These are phyloP conservation scores for Arvicanthis niloticus DNA, from an alignment of 2,113 vertebrate genomes.

Conservation along the genomic window DNA sequence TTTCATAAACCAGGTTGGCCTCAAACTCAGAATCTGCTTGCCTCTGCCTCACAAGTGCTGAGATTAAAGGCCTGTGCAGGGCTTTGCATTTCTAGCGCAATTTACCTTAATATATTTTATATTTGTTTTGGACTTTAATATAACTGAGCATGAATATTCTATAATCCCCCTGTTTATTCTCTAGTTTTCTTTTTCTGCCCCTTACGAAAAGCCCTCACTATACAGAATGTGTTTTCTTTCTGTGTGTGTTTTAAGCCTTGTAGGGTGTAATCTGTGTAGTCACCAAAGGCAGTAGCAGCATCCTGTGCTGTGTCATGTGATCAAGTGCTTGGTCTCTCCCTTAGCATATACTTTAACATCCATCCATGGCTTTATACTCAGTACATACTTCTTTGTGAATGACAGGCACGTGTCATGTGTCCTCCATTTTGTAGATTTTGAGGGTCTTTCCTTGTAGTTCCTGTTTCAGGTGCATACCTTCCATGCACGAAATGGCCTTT, in stretches of 20 bases:
- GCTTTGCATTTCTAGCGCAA: not conserved
- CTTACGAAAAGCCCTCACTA: not conserved
- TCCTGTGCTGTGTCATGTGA: not conserved
- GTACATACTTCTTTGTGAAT: slow-evolving; percentile 5
- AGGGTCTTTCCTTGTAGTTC: not conserved
- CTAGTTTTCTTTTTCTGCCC: not conserved
- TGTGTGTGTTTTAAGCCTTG: slow-evolving; percentile 36
- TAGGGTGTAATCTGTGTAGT: not conserved
- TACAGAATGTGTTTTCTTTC: not conserved
- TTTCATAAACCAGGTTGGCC: no score
- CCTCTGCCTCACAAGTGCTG: no score
- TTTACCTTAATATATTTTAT: slow-evolving; percentile 32
- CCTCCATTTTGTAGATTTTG: not conserved
- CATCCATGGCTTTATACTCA: not conserved
- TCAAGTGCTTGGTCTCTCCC: not conserved
- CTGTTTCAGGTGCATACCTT: not conserved
- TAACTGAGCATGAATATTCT: not conserved
- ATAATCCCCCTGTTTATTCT: not conserved
- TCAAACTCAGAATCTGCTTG: no score
- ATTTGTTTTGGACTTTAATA: slow-evolving; percentile 6
- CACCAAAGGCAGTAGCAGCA: not conserved
- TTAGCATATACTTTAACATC: not conserved
- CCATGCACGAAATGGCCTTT: not conserved
- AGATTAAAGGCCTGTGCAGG: no score
- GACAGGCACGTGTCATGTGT: not conserved